phyloP scores from a whole-genome alignment of 2,888 invertebrate species.

The Lypha dubia region DNA sequence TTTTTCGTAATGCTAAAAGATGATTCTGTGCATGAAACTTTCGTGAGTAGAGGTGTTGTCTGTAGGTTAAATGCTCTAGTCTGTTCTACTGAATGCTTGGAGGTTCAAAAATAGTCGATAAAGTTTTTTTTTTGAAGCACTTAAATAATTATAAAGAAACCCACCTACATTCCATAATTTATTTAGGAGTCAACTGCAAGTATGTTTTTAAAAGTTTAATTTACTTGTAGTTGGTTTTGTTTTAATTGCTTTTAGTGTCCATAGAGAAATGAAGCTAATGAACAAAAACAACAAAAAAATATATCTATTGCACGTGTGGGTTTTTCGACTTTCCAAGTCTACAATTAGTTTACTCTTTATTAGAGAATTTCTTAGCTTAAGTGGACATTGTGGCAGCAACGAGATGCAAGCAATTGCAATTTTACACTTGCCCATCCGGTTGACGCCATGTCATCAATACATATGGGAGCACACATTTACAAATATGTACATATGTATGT shows the following conservation, averaged over 20 bases:
- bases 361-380: slow-evolving; percentile 46
- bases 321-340: slow-evolving; percentile 52
- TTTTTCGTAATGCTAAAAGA: too few species aligned
- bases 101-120: too few species aligned
- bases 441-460: slow-evolving; percentile 70
- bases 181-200: slow-evolving; percentile 39
- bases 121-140: neutral
- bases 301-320: slow-evolving; percentile 68
- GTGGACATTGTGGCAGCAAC: slow-evolving; percentile 25
- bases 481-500: too few species aligned
- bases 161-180: slow-evolving; percentile 35
- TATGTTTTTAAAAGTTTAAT: slow-evolving; percentile 64
- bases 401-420: slow-evolving; percentile 62
- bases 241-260: slow-evolving; percentile 67
- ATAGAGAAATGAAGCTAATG: slow-evolving; percentile 41
- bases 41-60: too few species aligned
- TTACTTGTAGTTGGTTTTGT: slow-evolving; percentile 66
- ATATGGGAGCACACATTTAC: neutral
- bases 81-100: too few species aligned
- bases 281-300: neutral
- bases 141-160: slow-evolving; percentile 17
- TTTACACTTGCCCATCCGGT: slow-evolving; percentile 74
- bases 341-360: slow-evolving; percentile 44
- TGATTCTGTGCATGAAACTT: too few species aligned
- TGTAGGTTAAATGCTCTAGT: too few species aligned